Base-by-base conservation (phyloP, 2,797 vertebrate species). In the Eidolon dupreanum region DNA sequence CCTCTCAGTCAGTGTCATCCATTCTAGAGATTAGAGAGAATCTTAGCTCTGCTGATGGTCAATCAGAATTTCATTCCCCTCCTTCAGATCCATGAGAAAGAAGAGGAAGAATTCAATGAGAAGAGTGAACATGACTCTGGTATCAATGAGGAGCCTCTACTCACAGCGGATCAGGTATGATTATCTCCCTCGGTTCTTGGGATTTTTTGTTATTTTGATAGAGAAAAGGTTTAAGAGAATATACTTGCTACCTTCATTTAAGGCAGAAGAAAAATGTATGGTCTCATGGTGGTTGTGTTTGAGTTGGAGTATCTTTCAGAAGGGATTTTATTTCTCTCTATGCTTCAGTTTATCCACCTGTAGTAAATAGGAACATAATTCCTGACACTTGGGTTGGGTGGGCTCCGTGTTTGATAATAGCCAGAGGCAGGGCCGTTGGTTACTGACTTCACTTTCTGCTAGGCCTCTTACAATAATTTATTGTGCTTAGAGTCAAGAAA, bases 21-120 rank as follows among this genome's bases (percentile, higher is more conserved):
- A 4, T 43, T 65, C 79, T 84, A n/a, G 92, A 94, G 28, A 59
- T 41, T 53, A 57, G n/a, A 46, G 84, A 41, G 59, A 66, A 33
- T 57, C 53, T 79, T 26, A 8, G 43, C 26, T 36, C 51, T 86
- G 57, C 77, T 89, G 81, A n/a, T 55, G 63, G 86, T 51, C 77
- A 31, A 43, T 79, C 71, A 70, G 68, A 93, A 51, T 96, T 82
- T 70, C n/a, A 20, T 68, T n/a, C 79, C 55, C 38, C 33, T 51
- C 66, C 90, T 97, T 59, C 89, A 98, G 99, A 99, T 99, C 96
- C 99, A 99, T 11, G 99, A 99, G 98, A 99, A 99, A 97, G 99
- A 99, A 92, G 99, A 99, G 93, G 99, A 99, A 90, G 99, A 99
- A 93, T 99, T 99, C 99, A 99, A 99, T 3, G 99, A 99, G 98